Evolutionary conservation across 2,113 vertebrate species (phyloP).

Genomic region (Pelecanus crispus): DNA sequence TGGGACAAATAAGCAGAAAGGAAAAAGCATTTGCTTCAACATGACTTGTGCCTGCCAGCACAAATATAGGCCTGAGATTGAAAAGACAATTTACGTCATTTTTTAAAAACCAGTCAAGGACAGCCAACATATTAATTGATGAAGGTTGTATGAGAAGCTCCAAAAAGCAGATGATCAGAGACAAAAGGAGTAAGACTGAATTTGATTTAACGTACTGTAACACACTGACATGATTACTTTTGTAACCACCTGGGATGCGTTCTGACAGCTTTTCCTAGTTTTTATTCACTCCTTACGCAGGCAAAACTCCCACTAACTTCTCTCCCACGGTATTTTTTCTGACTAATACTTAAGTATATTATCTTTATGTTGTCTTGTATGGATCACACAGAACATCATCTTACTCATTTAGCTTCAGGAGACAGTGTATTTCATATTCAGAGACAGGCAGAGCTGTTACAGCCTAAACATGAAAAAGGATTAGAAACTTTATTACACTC

Average conservation of each 20-base stretch:
- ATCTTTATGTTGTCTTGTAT: background rate
- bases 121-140: background rate
- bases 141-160: background rate
- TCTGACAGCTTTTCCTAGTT: background rate
- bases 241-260: background rate
- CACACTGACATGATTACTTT: background rate
- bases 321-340: background rate
- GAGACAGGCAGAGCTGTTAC: background rate
- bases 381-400: background rate
- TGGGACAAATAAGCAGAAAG: background rate
- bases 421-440: background rate
- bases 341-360: background rate
- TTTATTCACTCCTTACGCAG: background rate
- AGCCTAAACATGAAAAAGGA: background rate
- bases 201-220: background rate
- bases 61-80: background rate
- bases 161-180: background rate
- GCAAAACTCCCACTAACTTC: conserved; percentile 7
- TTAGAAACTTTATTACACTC: background rate
- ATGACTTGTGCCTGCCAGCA: background rate
- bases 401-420: conserved; percentile 31
- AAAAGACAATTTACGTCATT: background rate
- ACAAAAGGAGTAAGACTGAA: background rate
- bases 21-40: background rate
- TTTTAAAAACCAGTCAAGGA: background rate